These are phyloP conservation scores for Chymomyza fuscimana DNA, from an alignment of 2,888 invertebrate genomes.

Conservation along the genomic window DNA sequence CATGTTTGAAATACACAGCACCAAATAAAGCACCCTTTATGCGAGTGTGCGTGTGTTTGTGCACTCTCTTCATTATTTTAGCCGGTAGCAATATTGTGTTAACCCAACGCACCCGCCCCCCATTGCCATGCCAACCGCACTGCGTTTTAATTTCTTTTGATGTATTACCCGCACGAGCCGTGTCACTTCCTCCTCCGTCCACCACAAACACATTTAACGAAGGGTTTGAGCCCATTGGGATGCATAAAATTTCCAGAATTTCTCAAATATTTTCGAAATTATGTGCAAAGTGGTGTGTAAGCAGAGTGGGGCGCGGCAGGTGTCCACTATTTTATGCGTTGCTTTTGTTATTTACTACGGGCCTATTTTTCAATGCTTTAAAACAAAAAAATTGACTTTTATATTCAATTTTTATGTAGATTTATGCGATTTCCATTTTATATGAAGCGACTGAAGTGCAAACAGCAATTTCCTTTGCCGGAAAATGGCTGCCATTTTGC, in stretches of 20 bases:
- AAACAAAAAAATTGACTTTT: not conserved
- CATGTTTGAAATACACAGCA: too few relatives aligned
- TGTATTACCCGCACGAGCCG: slow-evolving; percentile 44
- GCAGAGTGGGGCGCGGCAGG: slow-evolving; percentile 25
- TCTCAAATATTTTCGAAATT: not conserved
- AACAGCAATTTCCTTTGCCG: slow-evolving; percentile 38
- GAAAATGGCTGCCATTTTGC: slow-evolving; percentile 21
- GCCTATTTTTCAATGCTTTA: not conserved
- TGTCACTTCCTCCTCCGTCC: not conserved
- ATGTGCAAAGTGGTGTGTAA: slow-evolving; percentile 49
- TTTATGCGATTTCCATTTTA: slow-evolving; percentile 14
- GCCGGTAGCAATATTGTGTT: slow-evolving; percentile 49
- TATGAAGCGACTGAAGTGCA: slow-evolving; percentile 15
- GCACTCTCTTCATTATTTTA: slow-evolving; percentile 58
- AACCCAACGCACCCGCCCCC: slow-evolving; percentile 23
- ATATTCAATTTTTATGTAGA: slow-evolving; percentile 9
- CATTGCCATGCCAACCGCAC: slow-evolving; percentile 19
- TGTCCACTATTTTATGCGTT: slow-evolving; percentile 36
- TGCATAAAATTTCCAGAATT: not conserved
- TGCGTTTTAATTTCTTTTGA: slow-evolving; percentile 72
- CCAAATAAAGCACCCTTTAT: too few relatives aligned
- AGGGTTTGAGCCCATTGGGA: not conserved
- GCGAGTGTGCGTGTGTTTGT: not conserved
- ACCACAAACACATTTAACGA: not conserved
- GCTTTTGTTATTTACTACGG: not conserved